Evolutionary conservation across 2,888 invertebrate species (phyloP), one percentile per base, ranked within the genome.

Genomic region (Euphydryas editha): DNA sequence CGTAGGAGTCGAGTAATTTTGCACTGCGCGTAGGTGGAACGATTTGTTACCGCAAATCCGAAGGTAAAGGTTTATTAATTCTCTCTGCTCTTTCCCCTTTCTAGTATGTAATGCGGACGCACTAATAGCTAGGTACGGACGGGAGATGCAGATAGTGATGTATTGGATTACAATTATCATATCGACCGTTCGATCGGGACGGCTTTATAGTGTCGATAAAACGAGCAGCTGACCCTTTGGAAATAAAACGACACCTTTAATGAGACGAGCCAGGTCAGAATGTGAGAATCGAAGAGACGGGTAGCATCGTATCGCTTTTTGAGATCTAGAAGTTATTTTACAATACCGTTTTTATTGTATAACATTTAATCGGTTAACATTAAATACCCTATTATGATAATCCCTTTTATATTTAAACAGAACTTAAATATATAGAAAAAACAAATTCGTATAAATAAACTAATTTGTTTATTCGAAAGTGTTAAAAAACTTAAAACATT

Each of bases 111-210:
- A 68, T 65, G 59, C 20, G 55, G 55, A 65, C 59, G 62, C 51
- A 44, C 67, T 76, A 72, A 72, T 75, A 74, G 76, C 74, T 80
- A 81, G 80, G 79, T 81, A 83, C 73, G 74, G 72, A 76, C 74
- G 78, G 83, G 83, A 82, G 79, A 75, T 77, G 74, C 73, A 76
- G 85, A 85, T 85, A 84, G 81, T 80, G 79, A 81, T 78, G 81
- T 87, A 88, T 88, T 86, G 85, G 80, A 88, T 90, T 87, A 87
- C 90, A 88, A 87, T 86, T 87, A 88, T 83, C 86, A 85, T 88
- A 89, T 89, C 90, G 79, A 78, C 72, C 75, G 75, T 79, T 77
- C 82, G 85, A 90, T 89, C 87, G 76, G 79, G 75, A 75, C 77
- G 81, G 80, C 80, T 88, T 87, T 86, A 86, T 84, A 78, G 81